Conservation (phyloP, 2,888 invertebrate species). For the Metellina segmentata region DNA sequence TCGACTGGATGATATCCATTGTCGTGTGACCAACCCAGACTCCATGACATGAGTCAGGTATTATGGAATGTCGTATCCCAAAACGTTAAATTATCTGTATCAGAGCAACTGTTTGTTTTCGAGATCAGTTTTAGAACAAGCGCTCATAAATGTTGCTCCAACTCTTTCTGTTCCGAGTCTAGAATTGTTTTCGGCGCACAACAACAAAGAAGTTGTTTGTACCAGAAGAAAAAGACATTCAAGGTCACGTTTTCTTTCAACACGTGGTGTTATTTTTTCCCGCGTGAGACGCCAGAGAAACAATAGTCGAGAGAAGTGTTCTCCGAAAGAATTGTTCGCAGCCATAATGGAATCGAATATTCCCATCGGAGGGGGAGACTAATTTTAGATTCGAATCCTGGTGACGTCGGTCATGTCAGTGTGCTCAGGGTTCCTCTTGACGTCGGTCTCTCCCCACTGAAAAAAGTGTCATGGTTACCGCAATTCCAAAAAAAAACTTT, state of each 20-base stretch:
- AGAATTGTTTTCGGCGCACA: no score
- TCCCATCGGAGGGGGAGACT: conserved; percentile 8
- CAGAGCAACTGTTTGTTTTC: not conserved
- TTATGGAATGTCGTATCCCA: no score
- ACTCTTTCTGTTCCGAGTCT: no score
- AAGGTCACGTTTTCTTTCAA: not conserved
- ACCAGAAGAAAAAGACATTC: not conserved
- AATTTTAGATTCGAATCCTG: conserved; percentile 40
- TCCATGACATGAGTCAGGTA: no score
- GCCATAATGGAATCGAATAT: conserved; percentile 40
- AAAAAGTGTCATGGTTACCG: not conserved
- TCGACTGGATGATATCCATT: no score
- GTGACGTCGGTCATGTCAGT: conserved; percentile 36
- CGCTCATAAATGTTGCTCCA: not conserved
- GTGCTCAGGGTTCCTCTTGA: conserved; percentile 60
- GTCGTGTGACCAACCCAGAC: no score
- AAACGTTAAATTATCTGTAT: not conserved
- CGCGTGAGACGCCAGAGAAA: not conserved
- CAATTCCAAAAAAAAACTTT: no score
- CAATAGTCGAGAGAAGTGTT: conserved; percentile 17
- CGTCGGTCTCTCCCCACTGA: conserved; percentile 25
- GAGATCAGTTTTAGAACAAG: not conserved
- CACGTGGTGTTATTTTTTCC: not conserved
- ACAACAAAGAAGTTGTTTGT: not conserved
- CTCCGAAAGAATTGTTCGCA: conserved; percentile 8